Evolutionary conservation across 2,888 invertebrate species (phyloP).

Genomic region (Xestoiulus laeticollis): DNA sequence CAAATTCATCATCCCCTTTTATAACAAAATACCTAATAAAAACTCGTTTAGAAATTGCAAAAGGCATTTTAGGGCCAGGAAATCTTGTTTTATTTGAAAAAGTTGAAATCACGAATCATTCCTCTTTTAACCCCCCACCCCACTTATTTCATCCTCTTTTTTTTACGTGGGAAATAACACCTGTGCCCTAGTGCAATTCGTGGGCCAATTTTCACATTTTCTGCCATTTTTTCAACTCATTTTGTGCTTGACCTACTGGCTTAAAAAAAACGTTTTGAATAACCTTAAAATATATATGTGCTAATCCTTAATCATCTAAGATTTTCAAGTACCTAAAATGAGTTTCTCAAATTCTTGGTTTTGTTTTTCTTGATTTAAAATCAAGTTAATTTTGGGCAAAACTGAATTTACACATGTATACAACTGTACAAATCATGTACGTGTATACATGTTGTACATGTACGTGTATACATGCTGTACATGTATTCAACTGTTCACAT

Average conservation of each 20-base stretch:
- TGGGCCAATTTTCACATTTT: neutral
- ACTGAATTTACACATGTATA: no score
- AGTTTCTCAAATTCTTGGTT: neutral
- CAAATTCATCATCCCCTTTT: neutral
- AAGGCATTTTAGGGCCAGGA: slow-evolving; percentile 23
- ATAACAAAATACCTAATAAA: neutral
- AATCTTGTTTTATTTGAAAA: neutral
- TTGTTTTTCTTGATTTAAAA: no score
- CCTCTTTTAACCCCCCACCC: neutral
- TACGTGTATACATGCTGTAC: no score
- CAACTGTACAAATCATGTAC: no score
- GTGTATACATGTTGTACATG: no score
- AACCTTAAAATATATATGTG: neutral
- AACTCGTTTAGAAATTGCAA: neutral
- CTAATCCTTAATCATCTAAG: neutral
- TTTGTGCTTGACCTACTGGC: slow-evolving; percentile 17
- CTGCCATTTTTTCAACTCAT: neutral
- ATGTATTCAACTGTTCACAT: no score
- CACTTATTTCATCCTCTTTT: neutral
- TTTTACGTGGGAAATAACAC: slow-evolving; percentile 17
- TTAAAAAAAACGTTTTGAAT: neutral
- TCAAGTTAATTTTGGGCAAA: no score
- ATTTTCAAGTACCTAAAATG: neutral
- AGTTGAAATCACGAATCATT: neutral
- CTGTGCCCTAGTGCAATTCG: neutral